phyloP scores from a whole-genome alignment of 2,797 vertebrate species.

The Sebastes kiyomatsui region DNA sequence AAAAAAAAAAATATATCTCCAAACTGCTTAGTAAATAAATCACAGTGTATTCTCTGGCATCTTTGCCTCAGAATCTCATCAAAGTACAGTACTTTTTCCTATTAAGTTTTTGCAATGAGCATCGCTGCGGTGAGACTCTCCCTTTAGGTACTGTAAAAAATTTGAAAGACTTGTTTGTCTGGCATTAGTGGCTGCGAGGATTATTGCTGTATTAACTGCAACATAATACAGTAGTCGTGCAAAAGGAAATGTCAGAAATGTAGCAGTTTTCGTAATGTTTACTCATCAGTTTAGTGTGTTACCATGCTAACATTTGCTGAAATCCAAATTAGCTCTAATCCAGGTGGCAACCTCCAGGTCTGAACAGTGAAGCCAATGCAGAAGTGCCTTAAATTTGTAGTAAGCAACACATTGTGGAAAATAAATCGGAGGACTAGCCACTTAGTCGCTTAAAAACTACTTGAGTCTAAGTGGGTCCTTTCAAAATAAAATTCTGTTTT shows the following conservation, averaged over 20 bases:
- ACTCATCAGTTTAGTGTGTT: background rate
- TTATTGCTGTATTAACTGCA: background rate
- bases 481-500: too few relatives aligned
- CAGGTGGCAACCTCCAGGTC: background rate
- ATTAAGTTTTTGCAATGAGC: conserved; percentile 10
- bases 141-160: conserved; percentile 2
- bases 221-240: background rate
- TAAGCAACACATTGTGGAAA: too few relatives aligned
- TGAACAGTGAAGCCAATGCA: background rate
- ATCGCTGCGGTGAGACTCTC: background rate
- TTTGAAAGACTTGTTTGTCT: conserved; percentile 10
- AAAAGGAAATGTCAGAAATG: background rate
- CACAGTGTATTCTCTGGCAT: conserved; percentile 9
- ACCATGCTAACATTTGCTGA: background rate
- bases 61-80: conserved; percentile 20
- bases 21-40: conserved; percentile 49
- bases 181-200: background rate
- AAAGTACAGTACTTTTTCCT: conserved; percentile 4
- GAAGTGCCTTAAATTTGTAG: background rate
- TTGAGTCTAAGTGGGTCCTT: too few relatives aligned
- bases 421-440: too few relatives aligned
- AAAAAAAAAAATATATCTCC: conserved; percentile 16
- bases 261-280: background rate
- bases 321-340: background rate
- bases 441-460: too few relatives aligned